A percentile compares a stretch with the other conserved stretches of the same genome.
Conservation (phyloP, 2,888 invertebrate genomes). For the Epinotia nisella region DNA sequence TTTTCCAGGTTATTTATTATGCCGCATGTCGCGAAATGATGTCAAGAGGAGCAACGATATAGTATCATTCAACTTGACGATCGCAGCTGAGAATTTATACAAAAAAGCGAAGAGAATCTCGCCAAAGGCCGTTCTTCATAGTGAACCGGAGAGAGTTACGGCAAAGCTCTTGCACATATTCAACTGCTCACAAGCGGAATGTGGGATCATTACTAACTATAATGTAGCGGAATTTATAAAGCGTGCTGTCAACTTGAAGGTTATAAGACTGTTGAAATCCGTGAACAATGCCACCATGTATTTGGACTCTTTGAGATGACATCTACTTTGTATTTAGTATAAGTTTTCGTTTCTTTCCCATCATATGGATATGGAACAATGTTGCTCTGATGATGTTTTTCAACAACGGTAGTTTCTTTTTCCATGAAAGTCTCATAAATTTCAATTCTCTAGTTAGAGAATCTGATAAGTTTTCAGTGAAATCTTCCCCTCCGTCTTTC, state of each 20-base stretch:
- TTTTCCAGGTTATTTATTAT: conserved; percentile 73
- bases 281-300: conserved; percentile 70
- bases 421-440: too few species aligned
- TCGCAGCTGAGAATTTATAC: conserved; percentile 65
- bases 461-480: not conserved
- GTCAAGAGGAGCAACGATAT: conserved; percentile 63
- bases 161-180: conserved; percentile 65
- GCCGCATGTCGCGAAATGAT: conserved; percentile 67
- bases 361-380: not conserved
- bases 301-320: conserved; percentile 75
- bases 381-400: not conserved
- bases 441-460: not conserved
- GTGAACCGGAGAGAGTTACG: conserved; percentile 66
- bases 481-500: not conserved
- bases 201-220: conserved; percentile 61
- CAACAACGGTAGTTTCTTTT: not conserved
- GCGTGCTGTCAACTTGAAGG: conserved; percentile 66
- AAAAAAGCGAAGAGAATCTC: conserved; percentile 69
- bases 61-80: conserved; percentile 66
- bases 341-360: not conserved
- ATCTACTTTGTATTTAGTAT: conserved; percentile 27
- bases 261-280: conserved; percentile 64
- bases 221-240: conserved; percentile 68
- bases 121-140: conserved; percentile 69
- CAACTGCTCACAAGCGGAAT: conserved; percentile 62